Base-by-base conservation (phyloP, 2,888 invertebrate genomes). In the Noctuana brunneofusca region DNA sequence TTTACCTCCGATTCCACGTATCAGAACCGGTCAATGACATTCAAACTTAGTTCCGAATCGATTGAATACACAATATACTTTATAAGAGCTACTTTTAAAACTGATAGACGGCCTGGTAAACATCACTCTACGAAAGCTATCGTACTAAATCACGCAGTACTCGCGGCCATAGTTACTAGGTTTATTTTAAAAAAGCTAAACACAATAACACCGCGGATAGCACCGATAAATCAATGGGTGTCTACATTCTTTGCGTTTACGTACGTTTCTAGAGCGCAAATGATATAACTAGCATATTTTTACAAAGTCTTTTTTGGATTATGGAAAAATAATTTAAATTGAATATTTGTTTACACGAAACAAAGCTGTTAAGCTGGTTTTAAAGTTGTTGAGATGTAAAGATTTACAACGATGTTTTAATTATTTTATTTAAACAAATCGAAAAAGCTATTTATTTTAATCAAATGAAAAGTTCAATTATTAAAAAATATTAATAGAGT, bases 41-140 rank as follows among this genome's bases (percentile, higher is more conserved):
- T 53, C 60, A 64, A 69, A 50, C 64, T 66, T 55, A 60, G 48
- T 12, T 48, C 43, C 35, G 35, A 35, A 50, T 11, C 22, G 18
- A 14, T n/a, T 20, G 59, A 53, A 35, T 53, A 53, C 59, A 43
- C 59, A 53, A 59, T 32, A 18, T 32, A 41, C 41, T 30, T 41
- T 30, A n/a, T 30, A 30, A 64, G 62, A 65, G 63, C 63, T 62
- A 66, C 66, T 71, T 65, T 65, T 63, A 67, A 69, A 71, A 68
- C 67, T 58, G 69, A 64, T 66, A 66, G 65, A 76, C 75, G 66
- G 77, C 75, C 88, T 89, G 89, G 80, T 76, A 75, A 83, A 72
- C 82, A 75, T 90, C 89, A 87, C 79, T 89, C 87, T 71, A 69
- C 83, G 74, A 73, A 70, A 73, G 77, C 82, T 76, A 81, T 79